phyloP scores from a whole-genome alignment of 2,888 invertebrate genomes.

The Beris morrisii region DNA sequence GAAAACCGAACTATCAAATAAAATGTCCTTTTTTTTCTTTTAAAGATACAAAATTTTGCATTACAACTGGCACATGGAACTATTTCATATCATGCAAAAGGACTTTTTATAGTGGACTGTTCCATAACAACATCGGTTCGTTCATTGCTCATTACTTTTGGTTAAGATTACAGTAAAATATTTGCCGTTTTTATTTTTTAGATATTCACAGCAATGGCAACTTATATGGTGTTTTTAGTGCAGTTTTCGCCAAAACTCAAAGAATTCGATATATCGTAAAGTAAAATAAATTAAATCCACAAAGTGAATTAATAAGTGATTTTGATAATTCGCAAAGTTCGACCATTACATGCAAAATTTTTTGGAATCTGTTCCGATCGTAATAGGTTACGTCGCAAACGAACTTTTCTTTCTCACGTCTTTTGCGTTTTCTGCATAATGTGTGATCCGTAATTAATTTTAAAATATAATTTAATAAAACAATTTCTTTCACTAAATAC shows the following conservation, averaged over 20 bases:
- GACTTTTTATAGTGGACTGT: slow-evolving; percentile 12
- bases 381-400: too few species aligned
- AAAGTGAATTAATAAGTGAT: too few species aligned
- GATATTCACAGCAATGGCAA: slow-evolving; percentile 2
- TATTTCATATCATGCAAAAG: slow-evolving; percentile 1
- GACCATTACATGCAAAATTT: too few species aligned
- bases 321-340: too few species aligned
- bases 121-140: slow-evolving; percentile 10
- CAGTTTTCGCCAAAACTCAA: neutral
- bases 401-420: too few species aligned
- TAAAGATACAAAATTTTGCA: slow-evolving; percentile 9
- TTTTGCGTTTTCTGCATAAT: too few species aligned
- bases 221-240: slow-evolving; percentile 9
- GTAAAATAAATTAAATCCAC: too few species aligned
- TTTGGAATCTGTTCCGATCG: too few species aligned
- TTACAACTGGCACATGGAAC: slow-evolving; percentile 3
- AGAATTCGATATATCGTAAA: neutral
- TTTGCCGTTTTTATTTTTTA: neutral
- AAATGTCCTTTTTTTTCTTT: neutral
- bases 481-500: too few species aligned
- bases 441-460: too few species aligned
- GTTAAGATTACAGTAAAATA: neutral
- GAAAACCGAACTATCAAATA: neutral
- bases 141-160: neutral
- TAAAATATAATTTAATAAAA: too few species aligned